Evolutionary conservation across 2,888 invertebrate species (phyloP).

Genomic region (Masnerella sp.): DNA sequence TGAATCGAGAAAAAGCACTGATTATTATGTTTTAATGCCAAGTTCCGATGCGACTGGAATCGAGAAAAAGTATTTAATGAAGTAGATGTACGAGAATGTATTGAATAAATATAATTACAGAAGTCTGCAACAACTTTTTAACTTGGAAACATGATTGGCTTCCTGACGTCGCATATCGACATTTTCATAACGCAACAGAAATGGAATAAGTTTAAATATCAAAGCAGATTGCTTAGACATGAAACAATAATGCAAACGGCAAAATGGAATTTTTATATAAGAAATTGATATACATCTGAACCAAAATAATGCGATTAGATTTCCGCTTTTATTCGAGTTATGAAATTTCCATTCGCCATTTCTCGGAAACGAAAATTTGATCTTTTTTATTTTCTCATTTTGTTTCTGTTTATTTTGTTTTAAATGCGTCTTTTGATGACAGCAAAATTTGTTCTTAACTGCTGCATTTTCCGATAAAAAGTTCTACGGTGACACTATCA

Average conservation of each 20-base stretch:
- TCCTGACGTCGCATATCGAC: constrained; percentile 4
- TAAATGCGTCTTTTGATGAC: too few species aligned
- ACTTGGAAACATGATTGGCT: constrained; percentile 3
- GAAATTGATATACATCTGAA: too few species aligned
- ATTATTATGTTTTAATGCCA: neutral
- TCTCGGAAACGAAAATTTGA: too few species aligned
- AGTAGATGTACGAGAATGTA: constrained; percentile 7
- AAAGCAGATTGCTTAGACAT: constrained; percentile 4
- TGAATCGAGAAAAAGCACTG: neutral
- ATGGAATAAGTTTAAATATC: constrained; percentile 1
- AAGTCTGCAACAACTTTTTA: constrained; percentile 4
- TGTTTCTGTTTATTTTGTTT: too few species aligned
- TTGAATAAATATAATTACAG: constrained; percentile 1
- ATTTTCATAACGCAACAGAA: constrained; percentile 7
- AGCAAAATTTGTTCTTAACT: neutral
- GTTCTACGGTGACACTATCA: constrained; percentile 12
- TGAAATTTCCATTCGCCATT: too few species aligned
- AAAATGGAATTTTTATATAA: too few species aligned
- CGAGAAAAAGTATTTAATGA: neutral
- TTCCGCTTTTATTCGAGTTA: too few species aligned
- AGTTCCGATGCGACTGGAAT: neutral
- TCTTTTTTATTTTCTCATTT: too few species aligned
- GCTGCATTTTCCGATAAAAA: constrained; percentile 6
- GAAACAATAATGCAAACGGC: neutral
- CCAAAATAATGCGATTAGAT: too few species aligned